Base-by-base conservation (phyloP, 2,797 vertebrate species). In the Ptychadena robeensis region DNA sequence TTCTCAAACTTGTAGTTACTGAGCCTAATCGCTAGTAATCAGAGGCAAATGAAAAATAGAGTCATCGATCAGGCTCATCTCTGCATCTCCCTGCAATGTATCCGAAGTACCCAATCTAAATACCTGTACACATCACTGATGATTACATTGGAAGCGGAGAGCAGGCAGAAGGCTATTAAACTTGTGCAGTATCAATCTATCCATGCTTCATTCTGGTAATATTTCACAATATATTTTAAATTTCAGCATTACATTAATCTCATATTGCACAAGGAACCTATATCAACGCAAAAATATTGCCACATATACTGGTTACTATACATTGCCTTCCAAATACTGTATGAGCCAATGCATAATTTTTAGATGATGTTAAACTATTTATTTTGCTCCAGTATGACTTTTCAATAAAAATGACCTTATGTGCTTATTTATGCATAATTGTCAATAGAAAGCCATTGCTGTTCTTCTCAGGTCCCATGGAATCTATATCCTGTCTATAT, bases 1-100 rank as follows among this genome's bases (percentile, higher is more conserved):
- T 73, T 84, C 82, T 80, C 44, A 79, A 53, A 68, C 69, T 61
- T 84, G 82, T 72, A 79, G 82, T 73, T 80, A 74, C 77, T 79
- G 70, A 79, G 76, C 82, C 69, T 84, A 84, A 84, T 84, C 77
- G 72, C 82, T 64, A 80, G 77, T 70, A 84, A 84, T 84, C 63
- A 80, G 63, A 80, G 64, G 63, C 77, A 74, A 84, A 74, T 84
- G 63, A 80, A 84, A 79, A 73, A 83, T 72, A 83, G 75, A 78
- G 75, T 32, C 70, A 67, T 80, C 65, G 76, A 67, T 65, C 76
- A 82, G 64, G 61, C 70, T 79, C 63, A 80, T 80, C 77, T 59
- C 34, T 61, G 38, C 37, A 80, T 79, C 35, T 35, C 37, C 69
- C 70, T 69, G 40, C 48, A 68, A 79, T 80, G 76, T 67, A 83